Conservation (phyloP, 2,888 invertebrate genomes). For the Campoletis raptor region DNA sequence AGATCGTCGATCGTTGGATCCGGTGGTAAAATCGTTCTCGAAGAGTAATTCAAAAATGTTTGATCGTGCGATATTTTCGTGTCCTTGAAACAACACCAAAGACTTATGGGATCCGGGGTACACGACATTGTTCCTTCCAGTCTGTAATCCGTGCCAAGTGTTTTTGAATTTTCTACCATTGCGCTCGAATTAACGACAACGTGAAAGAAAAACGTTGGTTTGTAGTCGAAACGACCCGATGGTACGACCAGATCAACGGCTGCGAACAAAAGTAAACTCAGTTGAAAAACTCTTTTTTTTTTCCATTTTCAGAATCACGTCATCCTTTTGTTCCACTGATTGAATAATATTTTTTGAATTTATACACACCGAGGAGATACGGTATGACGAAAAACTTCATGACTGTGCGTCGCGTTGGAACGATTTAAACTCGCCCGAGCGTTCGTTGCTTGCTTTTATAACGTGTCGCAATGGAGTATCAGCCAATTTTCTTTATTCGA, state of each 20-base stretch:
- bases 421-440: conserved; percentile 41
- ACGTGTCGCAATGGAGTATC: conserved; percentile 23
- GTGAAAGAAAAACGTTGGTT: conserved; percentile 67
- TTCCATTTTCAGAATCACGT: not conserved
- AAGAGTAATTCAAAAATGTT: conserved; percentile 11
- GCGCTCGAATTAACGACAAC: conserved; percentile 40
- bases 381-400: conserved; percentile 70
- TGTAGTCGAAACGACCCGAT: conserved; percentile 56
- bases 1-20: conserved; percentile 10
- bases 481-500: conserved; percentile 2
- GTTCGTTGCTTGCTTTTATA: conserved; percentile 59
- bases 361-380: conserved; percentile 74
- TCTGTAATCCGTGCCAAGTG: conserved; percentile 51
- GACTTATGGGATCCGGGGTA: conserved; percentile 57
- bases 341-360: not conserved
- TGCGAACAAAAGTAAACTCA: conserved; percentile 41
- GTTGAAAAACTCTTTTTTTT: not conserved
- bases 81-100: conserved; percentile 65
- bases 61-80: conserved; percentile 50
- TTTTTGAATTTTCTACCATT: not conserved
- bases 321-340: not conserved
- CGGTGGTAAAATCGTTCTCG: conserved; percentile 47
- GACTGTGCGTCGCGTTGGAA: conserved; percentile 28
- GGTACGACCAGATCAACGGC: conserved; percentile 63
- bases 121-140: conserved; percentile 55